A percentile compares a stretch with the other conserved stretches of the same genome.
Evolutionary conservation across 2,888 invertebrate species (phyloP).

Genomic region (Hydrotaea cyrtoneurina): DNA sequence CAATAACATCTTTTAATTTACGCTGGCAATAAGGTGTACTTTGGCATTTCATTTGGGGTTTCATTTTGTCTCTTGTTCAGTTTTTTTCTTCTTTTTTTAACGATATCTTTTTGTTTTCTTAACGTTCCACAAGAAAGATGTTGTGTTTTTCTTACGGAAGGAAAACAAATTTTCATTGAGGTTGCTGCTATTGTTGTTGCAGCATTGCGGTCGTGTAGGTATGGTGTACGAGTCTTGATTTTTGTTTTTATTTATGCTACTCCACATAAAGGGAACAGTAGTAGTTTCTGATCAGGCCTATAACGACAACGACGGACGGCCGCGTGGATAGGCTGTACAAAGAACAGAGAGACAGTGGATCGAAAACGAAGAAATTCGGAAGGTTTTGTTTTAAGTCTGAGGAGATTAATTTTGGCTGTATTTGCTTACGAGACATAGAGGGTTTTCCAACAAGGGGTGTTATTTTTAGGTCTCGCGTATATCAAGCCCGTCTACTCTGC

Average conservation of each 20-base stretch:
- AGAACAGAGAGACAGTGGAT: not conserved
- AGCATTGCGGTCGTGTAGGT: not conserved
- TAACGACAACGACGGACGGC: not conserved
- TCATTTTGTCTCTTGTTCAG: not conserved
- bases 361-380: not conserved
- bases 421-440: too few relatives aligned
- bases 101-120: conserved; percentile 29
- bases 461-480: too few relatives aligned
- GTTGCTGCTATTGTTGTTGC: conserved; percentile 17
- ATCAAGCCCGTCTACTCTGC: too few relatives aligned
- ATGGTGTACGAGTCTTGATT: not conserved
- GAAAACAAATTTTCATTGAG: conserved; percentile 34
- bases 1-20: conserved; percentile 43
- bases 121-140: conserved; percentile 5
- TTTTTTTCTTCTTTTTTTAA: conserved; percentile 1
- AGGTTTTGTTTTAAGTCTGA: not conserved
- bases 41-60: not conserved
- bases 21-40: conserved; percentile 27
- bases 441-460: too few relatives aligned
- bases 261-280: conserved; percentile 13
- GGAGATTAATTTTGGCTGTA: too few relatives aligned
- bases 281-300: conserved; percentile 8
- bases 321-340: not conserved
- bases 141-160: conserved; percentile 31
- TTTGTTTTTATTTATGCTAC: not conserved